Conservation (phyloP, 1,140 invertebrate genomes). For the Piezodorus guildinii region DNA sequence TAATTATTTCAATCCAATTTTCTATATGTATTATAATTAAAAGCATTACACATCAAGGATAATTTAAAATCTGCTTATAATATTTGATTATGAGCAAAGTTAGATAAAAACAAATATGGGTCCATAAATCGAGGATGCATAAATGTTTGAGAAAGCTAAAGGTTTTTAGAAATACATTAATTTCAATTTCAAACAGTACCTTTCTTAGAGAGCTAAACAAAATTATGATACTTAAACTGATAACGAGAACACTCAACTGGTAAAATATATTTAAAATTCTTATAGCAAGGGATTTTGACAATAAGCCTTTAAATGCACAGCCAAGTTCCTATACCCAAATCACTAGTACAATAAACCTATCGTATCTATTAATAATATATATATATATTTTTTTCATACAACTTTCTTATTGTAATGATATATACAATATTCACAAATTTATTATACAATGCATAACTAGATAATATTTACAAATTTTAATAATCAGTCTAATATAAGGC, state of each 20-base stretch:
- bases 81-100: too few species aligned
- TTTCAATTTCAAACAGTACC: background rate
- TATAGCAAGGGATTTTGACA: conserved; percentile 8
- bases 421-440: background rate
- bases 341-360: conserved; percentile 9
- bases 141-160: too few species aligned
- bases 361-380: too few species aligned
- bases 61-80: too few species aligned
- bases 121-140: too few species aligned
- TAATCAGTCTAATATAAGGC: conserved; percentile 22
- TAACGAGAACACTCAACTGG: background rate
- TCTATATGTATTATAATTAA: too few species aligned
- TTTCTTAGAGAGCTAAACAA: conserved; percentile 7
- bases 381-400: conserved; percentile 17
- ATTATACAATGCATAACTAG: conserved; percentile 9
- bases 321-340: conserved; percentile 22
- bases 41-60: too few species aligned
- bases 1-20: too few species aligned
- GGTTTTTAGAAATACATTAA: too few species aligned
- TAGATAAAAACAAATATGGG: too few species aligned
- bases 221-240: background rate
- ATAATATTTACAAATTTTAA: conserved; percentile 17
- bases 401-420: conserved; percentile 5
- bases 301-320: conserved; percentile 23
- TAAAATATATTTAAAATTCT: conserved; percentile 1